A percentile compares a stretch with the other conserved stretches of the same genome.
These are phyloP conservation scores for Myiagra hebetior DNA, from an alignment of 2,113 vertebrate genomes.

Conservation along the genomic window DNA sequence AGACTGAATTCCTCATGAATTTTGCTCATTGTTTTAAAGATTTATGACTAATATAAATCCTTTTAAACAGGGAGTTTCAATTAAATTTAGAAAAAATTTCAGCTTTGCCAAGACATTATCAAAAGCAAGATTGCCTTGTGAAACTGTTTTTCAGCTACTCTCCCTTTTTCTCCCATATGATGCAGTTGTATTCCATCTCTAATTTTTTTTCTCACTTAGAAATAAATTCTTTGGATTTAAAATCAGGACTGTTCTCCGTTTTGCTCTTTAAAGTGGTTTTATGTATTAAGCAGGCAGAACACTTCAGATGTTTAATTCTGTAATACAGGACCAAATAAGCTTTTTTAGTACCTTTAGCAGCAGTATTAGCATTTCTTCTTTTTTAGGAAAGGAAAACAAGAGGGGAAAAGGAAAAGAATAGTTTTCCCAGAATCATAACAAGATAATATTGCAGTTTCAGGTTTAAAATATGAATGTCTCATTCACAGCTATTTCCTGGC, in stretches of 20 bases:
- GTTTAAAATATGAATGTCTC: conserved; percentile 33
- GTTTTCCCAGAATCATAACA: neutral
- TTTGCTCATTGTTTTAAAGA: neutral
- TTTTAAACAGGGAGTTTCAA: neutral
- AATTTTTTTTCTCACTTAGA: neutral
- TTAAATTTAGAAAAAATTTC: neutral
- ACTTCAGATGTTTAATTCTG: neutral
- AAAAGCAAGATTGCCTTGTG: neutral
- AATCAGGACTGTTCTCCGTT: neutral
- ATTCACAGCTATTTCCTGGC: conserved; percentile 35
- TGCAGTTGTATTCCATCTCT: neutral
- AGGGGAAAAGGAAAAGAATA: neutral
- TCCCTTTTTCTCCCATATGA: neutral
- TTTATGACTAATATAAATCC: neutral
- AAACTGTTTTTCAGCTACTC: neutral
- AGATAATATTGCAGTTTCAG: conserved; percentile 9
- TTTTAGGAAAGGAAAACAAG: neutral
- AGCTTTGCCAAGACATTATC: neutral
- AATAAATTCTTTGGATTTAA: neutral
- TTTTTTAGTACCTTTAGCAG: neutral
- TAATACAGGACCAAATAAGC: neutral
- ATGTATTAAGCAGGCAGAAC: neutral
- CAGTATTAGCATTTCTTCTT: neutral
- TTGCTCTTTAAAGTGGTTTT: neutral
- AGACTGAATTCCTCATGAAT: neutral